A percentile compares a stretch with the other conserved stretches of the same genome.
Evolutionary conservation across 2,113 vertebrate genomes (phyloP).

Genomic region (Nothobranchius furzeri): DNA sequence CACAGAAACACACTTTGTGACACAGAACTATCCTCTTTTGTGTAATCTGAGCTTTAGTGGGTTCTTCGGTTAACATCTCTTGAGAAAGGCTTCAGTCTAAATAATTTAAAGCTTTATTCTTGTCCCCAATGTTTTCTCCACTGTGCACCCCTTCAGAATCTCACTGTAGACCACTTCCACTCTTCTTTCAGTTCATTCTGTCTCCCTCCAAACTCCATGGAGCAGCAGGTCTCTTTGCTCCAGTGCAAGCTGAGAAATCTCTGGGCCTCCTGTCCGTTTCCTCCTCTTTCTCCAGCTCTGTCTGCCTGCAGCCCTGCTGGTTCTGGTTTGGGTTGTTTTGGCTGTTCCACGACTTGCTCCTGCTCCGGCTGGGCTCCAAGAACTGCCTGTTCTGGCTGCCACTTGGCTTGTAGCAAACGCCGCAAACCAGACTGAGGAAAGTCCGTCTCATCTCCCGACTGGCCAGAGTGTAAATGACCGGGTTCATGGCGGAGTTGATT

Average conservation of each 20-base stretch:
- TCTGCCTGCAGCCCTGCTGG: slow-evolving; percentile 48
- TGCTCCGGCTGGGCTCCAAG: slow-evolving; percentile 81
- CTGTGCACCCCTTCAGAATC: not conserved
- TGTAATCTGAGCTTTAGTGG: not conserved
- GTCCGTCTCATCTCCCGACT: slow-evolving; percentile 95
- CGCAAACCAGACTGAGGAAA: slow-evolving; percentile 88
- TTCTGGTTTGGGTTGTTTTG: slow-evolving; percentile 74
- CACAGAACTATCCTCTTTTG: not conserved
- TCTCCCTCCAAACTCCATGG: slow-evolving; percentile 3
- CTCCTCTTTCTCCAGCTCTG: slow-evolving; percentile 26
- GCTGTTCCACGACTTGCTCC: slow-evolving; percentile 91
- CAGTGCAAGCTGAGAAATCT: slow-evolving; percentile 46
- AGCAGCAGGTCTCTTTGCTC: slow-evolving; percentile 12
- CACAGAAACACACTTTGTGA: too few species aligned
- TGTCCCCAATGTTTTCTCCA: not conserved
- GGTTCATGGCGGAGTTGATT: slow-evolving; percentile 95
- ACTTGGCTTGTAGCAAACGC: slow-evolving; percentile 72
- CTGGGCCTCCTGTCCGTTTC: slow-evolving; percentile 15
- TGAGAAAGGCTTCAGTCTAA: too few species aligned
- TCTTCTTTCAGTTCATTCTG: slow-evolving; percentile 21
- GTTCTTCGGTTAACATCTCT: too few species aligned
- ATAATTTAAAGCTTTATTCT: too few species aligned
- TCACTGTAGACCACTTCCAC: not conserved
- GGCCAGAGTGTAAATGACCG: slow-evolving; percentile 93
- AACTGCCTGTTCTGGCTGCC: slow-evolving; percentile 70